Percentiles rank a stretch among this genome's conserved stretches.
Conservation (phyloP, 64 coral and sea anemone genomes). For the Dendronephthya gigantea region DNA sequence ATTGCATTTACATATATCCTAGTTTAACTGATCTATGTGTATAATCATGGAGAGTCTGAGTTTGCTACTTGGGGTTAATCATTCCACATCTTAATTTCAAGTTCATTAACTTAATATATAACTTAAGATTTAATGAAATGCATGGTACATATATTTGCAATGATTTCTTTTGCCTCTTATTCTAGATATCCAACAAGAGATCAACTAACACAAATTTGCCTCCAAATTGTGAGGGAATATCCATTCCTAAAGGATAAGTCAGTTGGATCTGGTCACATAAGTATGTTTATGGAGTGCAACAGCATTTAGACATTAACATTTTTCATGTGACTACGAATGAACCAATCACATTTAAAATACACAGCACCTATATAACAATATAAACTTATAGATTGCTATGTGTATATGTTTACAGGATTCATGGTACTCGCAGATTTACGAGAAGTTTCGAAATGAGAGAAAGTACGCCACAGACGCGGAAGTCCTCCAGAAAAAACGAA, state of each 20-base stretch:
- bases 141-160: neutral
- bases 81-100: no score
- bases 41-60: no score
- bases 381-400: neutral
- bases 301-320: neutral
- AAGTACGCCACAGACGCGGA: slow-evolving; percentile 29
- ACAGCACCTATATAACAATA: neutral
- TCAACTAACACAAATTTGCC: neutral
- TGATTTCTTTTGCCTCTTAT: neutral
- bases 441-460: slow-evolving; percentile 38
- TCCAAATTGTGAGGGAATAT: neutral
- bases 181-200: slow-evolving; percentile 1
- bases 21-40: no score
- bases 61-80: no score
- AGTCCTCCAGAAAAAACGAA: slow-evolving; percentile 18
- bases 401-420: neutral
- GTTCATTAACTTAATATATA: no score
- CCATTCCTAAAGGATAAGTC: neutral
- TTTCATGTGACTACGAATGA: neutral
- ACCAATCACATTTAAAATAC: no score
- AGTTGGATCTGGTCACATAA: neutral
- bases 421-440: slow-evolving; percentile 14
- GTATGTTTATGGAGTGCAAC: no score
- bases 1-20: no score
- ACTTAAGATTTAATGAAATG: no score